Evolutionary conservation across 2,113 vertebrate genomes (phyloP), one percentile per base, ranked within the genome.

Genomic region (Shinisaurus crocodilurus): DNA sequence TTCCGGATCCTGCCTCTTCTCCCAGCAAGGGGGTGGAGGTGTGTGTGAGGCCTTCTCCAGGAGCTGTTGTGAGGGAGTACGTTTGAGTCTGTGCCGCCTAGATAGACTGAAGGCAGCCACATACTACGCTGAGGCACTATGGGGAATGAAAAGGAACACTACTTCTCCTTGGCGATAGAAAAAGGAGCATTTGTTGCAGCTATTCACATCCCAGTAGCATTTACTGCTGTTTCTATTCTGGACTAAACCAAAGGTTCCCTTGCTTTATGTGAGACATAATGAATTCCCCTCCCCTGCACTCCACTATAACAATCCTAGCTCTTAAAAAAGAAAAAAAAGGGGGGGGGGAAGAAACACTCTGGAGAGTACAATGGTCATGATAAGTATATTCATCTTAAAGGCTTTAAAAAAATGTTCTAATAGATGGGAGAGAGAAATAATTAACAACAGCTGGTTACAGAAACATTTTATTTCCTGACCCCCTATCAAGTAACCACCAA

Each of bases 31-130:
- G 16, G 20, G 20, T 2, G n/a, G n/a, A 23, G 60, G 12, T 16
- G 18, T 63, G 60, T 63, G 60, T 63, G 60, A 63, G 60, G 60
- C 16, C 60, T 63, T 63, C 60, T 63, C 5, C 60, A 18, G 20
- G 60, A 20, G 12, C 60, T 63, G 60, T 23, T 4, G 20, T 63
- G 60, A 63, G 60, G 60, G 60, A 20, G 60, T 63, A 23, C 2
- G 60, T 63, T 23, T 63, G 60, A 63, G 60, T 23, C 20, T 18
- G 20, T 63, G 10, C 12, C 7, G 50, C 1, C 50, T 54, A 54
- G 50, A 10, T 54, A 54, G 50, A 20, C n/a, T 0, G 0, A 12
- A 67, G n/a, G 0, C 69, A 12, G 65, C 1, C 0, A 25, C 25
- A 69, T 8, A 29, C 1, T 23, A 18, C n/a, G 89, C 40, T 84